Evolutionary conservation across 2,888 invertebrate genomes (phyloP), one percentile per base, ranked within the genome.

Genomic region (Rotaria socialis): DNA sequence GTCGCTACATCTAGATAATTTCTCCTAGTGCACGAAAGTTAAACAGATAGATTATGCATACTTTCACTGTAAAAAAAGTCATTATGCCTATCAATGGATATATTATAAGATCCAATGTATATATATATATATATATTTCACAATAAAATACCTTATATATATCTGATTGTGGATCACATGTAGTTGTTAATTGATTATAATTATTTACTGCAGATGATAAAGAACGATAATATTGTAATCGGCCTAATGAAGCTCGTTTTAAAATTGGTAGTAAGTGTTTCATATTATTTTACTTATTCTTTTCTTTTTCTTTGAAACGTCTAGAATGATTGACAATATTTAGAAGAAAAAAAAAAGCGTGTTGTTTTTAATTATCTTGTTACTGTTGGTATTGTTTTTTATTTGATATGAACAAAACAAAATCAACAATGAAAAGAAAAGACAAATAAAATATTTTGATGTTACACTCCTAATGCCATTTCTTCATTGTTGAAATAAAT

Each of bases 141-240:
- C 14, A 52, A 3, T 3, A 16, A 52, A 41, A 22, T 80, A 80
- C 75, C 47, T 80, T 80, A 43, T 80, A 80, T 47, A 80, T 27
- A 80, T 80, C 75, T 41, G 75, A 80, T 41, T 80, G 41, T 80
- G 43, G 19, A 80, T 80, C 75, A 47, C 75, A 80, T 80, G 75
- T 47, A 8, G 75, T 80, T 80, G 41, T 22, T 41, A 80, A 80
- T 80, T 41, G 41, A 80, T 47, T 43, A 80, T 80, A 80, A 43
- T 43, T 80, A 24, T 80, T 80, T 24, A 80, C 47, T n/a, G 75
- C 22, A 43, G 75, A 80, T 80, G 75, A 80, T 67, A 67, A 67
- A 5, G 27, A 67, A 27, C 58, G 58, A 58, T n/a, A 58, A 58
- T 24, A n/a, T 58, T 58, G 58, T n/a, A 58, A 10, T 58, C 67